Conservation (phyloP, 2,113 vertebrate species). For the human region GRCh38 chr21:21180001-21180500, state of each 20-base stretch:
- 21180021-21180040: background rate
- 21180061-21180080: background rate
- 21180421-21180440: background rate
- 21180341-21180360: background rate
- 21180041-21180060: background rate
- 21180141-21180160: accelerated
- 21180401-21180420: background rate
- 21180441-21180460: background rate
- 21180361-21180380: background rate
- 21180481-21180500: background rate
- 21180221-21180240: background rate
- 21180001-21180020: background rate
- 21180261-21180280: background rate
- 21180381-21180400: background rate
- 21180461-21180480: background rate
- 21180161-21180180: background rate
- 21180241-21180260: background rate
- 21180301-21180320: background rate
- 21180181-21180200: background rate
- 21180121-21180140: background rate
- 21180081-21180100: background rate
- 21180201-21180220: background rate
- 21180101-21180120: background rate
- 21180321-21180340: background rate
- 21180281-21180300: background rate